Evolutionary conservation across 1,140 invertebrate genomes (phyloP).

Genomic region (Thaumatotibia leucotreta): DNA sequence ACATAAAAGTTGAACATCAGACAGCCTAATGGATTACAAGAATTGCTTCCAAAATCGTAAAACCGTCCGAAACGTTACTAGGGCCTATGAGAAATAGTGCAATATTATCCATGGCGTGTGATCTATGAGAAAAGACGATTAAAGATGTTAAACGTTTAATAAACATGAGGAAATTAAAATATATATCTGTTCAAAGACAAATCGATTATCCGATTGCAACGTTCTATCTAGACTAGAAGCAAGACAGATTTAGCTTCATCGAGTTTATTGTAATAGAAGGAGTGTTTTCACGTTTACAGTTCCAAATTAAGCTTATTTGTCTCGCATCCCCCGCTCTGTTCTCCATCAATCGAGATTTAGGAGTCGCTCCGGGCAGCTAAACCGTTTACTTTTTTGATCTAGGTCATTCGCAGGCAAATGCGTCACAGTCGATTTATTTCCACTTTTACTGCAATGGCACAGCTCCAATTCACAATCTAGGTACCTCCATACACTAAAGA

Average conservation of each 20-base stretch:
- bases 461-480: constrained; percentile 61
- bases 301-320: constrained; percentile 9
- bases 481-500: constrained; percentile 49
- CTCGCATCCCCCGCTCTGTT: not conserved
- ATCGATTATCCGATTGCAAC: not conserved
- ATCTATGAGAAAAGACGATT: constrained; percentile 37
- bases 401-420: constrained; percentile 64
- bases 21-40: constrained; percentile 71
- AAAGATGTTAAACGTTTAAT: not conserved
- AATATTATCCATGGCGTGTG: constrained; percentile 33
- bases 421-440: constrained; percentile 66
- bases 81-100: constrained; percentile 41
- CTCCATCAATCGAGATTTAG: constrained; percentile 29
- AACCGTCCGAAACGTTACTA: constrained; percentile 40
- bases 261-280: not conserved
- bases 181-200: not conserved
- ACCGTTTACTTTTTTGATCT: constrained; percentile 55
- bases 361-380: constrained; percentile 21
- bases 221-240: not conserved
- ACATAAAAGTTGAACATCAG: constrained; percentile 68
- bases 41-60: constrained; percentile 58
- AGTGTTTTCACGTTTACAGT: not conserved
- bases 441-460: constrained; percentile 73
- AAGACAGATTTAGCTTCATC: not conserved
- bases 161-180: not conserved